Evolutionary conservation across 2,797 vertebrate species (phyloP).

Genomic region (Pelobates cultripes): DNA sequence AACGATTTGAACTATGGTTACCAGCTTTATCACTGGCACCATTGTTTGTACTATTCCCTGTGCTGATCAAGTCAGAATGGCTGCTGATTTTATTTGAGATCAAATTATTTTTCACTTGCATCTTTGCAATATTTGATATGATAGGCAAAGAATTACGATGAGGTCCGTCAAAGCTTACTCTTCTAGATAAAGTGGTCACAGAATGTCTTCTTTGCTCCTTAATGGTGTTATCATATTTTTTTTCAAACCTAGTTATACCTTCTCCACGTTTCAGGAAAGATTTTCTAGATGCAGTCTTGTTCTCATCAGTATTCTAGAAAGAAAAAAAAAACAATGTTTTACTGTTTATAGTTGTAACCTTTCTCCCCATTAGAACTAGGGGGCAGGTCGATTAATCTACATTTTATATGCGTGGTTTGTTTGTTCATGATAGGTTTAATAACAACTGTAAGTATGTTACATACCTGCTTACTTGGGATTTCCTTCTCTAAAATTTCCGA

Average conservation of each 20-base stretch:
- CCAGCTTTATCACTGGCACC: neutral
- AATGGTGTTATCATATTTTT: conserved; percentile 50
- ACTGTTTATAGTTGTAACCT: neutral
- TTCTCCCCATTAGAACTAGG: too few species aligned
- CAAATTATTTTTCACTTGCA: neutral
- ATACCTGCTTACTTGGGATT: conserved; percentile 54
- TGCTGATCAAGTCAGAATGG: neutral
- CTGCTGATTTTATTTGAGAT: neutral
- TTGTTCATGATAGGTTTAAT: too few species aligned
- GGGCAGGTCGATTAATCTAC: too few species aligned
- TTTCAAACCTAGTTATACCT: conserved; percentile 57
- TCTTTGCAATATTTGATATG: conserved; percentile 8
- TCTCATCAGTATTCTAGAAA: conserved; percentile 42
- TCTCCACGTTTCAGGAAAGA: conserved; percentile 64
- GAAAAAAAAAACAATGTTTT: neutral
- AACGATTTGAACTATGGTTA: neutral
- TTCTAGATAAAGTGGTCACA: conserved; percentile 39
- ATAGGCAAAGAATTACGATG: conserved; percentile 29
- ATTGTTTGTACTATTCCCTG: neutral
- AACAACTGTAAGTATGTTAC: neutral
- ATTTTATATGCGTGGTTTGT: too few species aligned
- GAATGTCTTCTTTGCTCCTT: conserved; percentile 52
- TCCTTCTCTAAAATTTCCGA: conserved; percentile 49
- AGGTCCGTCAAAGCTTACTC: conserved; percentile 37
- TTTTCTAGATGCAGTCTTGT: conserved; percentile 32